phyloP scores from a whole-genome alignment of 2,113 vertebrate species.

The Paradoxurus hermaphroditus region DNA sequence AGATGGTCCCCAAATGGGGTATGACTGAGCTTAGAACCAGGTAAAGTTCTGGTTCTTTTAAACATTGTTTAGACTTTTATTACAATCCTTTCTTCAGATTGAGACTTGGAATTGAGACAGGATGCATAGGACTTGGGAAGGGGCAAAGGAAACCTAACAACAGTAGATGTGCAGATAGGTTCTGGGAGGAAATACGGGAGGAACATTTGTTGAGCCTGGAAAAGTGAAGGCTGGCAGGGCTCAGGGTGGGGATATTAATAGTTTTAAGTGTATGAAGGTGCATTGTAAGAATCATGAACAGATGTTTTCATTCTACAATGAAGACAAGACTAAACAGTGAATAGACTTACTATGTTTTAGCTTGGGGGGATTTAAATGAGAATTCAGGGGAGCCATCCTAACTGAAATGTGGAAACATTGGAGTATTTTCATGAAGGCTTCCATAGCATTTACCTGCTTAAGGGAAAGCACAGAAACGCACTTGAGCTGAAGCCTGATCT shows the following conservation, averaged over 20 bases:
- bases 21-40: background rate
- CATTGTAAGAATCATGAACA: background rate
- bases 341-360: background rate
- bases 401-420: background rate
- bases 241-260: background rate
- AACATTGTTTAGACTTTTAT: background rate
- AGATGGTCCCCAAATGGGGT: background rate
- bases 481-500: background rate
- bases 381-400: background rate
- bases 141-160: background rate
- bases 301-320: background rate
- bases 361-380: background rate
- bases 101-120: background rate
- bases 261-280: background rate
- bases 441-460: background rate
- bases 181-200: background rate
- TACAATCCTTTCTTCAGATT: background rate
- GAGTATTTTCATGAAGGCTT: background rate
- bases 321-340: background rate
- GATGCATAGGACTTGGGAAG: background rate
- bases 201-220: background rate
- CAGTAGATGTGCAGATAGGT: background rate
- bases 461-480: background rate
- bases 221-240: background rate
- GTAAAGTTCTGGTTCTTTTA: background rate